Evolutionary conservation across 2,113 vertebrate genomes (phyloP).

Genomic region (Nibea coibor): DNA sequence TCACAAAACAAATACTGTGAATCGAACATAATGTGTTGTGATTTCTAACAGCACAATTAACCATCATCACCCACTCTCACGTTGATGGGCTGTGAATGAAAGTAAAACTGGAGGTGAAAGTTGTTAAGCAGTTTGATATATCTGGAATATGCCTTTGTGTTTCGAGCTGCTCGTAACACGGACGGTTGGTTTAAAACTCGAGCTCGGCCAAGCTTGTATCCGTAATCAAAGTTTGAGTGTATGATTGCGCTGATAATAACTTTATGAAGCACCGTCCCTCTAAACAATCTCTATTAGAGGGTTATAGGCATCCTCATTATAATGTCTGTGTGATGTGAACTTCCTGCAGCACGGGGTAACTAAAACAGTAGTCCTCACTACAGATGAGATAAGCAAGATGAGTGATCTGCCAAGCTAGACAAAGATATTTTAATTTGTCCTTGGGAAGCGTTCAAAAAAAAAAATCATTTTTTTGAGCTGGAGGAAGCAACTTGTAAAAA

Average conservation of each 20-base stretch:
- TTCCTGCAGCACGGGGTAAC: conserved; percentile 46
- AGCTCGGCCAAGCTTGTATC: conserved; percentile 5
- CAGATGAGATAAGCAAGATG: conserved; percentile 59
- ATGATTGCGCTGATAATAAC: conserved; percentile 14
- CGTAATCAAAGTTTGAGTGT: conserved; percentile 25
- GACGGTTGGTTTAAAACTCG: conserved; percentile 10
- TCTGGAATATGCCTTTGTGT: conserved; percentile 12
- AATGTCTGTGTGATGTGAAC: conserved; percentile 11
- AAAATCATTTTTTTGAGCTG: conserved; percentile 54
- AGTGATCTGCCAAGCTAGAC: conserved; percentile 68
- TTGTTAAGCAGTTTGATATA: background rate
- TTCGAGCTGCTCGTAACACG: conserved; percentile 14
- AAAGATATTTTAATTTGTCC: conserved; percentile 75
- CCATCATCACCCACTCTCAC: conserved; percentile 10
- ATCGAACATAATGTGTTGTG: background rate
- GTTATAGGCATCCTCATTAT: background rate
- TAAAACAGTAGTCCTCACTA: conserved; percentile 28
- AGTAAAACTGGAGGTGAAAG: background rate
- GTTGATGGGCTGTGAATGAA: conserved; percentile 14
- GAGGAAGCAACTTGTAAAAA: conserved; percentile 76
- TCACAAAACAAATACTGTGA: background rate
- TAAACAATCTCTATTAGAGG: conserved; percentile 15
- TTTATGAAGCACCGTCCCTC: background rate
- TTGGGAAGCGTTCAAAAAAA: conserved; percentile 63
- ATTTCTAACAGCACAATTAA: background rate